phyloP scores from a whole-genome alignment of 2,888 invertebrate genomes.

The Zonitis immaculata region DNA sequence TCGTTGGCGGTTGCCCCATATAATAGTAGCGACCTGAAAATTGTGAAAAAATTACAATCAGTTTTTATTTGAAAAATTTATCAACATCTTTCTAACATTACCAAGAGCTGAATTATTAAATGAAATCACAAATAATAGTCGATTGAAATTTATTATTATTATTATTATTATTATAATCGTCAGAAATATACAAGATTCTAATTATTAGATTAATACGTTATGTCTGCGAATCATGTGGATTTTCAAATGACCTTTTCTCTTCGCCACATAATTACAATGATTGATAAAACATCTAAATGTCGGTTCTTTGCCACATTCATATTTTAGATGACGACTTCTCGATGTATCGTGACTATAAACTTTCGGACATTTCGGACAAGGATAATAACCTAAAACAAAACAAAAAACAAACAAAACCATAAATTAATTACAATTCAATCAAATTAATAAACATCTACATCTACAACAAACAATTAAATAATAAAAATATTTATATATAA shows the following conservation, averaged over 20 bases:
- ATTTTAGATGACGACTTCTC: slow-evolving; percentile 19
- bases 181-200: not conserved
- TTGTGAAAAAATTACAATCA: not conserved
- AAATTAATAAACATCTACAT: too few relatives aligned
- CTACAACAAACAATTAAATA: not conserved
- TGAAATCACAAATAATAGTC: not conserved
- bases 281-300: slow-evolving; percentile 14
- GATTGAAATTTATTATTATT: too few relatives aligned
- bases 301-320: slow-evolving; percentile 24
- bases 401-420: not conserved
- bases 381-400: slow-evolving; percentile 16
- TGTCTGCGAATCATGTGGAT: slow-evolving; percentile 17
- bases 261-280: slow-evolving; percentile 16
- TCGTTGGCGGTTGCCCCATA: slow-evolving; percentile 35
- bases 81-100: too few relatives aligned
- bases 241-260: slow-evolving; percentile 18
- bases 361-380: slow-evolving; percentile 13
- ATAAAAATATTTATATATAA: too few relatives aligned
- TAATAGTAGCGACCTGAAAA: slow-evolving; percentile 18
- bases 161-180: too few relatives aligned
- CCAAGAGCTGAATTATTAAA: too few relatives aligned
- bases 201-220: slow-evolving; percentile 11
- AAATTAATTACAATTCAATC: too few relatives aligned
- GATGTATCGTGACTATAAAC: slow-evolving; percentile 19
- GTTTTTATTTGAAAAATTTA: not conserved